Evolutionary conservation across 2,113 vertebrate species (phyloP).

Genomic region (Xiphias gladius): DNA sequence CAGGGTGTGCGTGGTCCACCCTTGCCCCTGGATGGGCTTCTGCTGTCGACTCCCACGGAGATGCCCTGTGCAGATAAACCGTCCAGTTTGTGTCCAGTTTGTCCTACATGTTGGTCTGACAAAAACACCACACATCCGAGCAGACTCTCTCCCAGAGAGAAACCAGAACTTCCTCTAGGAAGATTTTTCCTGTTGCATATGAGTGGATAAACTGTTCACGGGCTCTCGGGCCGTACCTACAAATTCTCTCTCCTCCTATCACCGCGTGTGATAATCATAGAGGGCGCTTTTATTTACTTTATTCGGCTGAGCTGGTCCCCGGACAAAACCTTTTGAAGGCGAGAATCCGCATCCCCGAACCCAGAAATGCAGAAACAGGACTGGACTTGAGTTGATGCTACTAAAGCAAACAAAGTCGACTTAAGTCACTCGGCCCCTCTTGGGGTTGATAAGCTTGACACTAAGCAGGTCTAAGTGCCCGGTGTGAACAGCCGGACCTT

Average conservation of each 20-base stretch:
- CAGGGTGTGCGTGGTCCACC: constrained; percentile 52
- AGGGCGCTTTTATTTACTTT: background rate
- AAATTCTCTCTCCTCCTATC: no score
- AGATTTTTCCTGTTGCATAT: no score
- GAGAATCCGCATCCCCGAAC: no score
- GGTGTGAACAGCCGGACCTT: background rate
- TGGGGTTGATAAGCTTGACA: background rate
- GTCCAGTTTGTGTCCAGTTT: background rate
- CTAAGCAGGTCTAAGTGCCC: background rate
- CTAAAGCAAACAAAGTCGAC: background rate
- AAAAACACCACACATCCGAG: no score
- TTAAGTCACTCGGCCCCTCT: background rate
- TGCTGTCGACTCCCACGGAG: constrained; percentile 16
- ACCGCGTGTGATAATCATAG: background rate
- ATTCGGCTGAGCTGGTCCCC: background rate
- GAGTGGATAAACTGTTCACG: background rate
- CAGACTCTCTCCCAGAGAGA: no score
- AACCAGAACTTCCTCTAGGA: no score
- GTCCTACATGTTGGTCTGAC: background rate
- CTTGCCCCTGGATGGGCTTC: constrained; percentile 12
- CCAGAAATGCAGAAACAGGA: no score
- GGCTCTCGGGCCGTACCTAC: no score
- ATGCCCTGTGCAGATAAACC: constrained; percentile 7
- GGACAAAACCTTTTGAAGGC: background rate
- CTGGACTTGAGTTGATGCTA: background rate